Evolutionary conservation across 53 echinoderm and acorn worm genomes (phyloP).

Genomic region (Astropecten irregularis): DNA sequence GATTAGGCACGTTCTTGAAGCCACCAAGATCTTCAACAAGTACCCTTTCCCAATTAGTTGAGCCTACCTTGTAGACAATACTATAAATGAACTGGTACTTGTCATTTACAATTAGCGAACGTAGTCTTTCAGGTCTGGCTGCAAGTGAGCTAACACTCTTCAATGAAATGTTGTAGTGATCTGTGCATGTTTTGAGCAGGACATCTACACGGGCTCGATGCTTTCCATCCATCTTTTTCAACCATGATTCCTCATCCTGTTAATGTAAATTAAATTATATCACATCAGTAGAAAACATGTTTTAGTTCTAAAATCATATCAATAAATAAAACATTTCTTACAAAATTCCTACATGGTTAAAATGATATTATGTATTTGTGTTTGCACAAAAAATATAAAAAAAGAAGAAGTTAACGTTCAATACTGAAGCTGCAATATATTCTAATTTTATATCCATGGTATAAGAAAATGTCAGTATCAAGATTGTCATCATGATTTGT

Average conservation of each 20-base stretch:
- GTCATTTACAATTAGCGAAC: slow-evolving; percentile 83
- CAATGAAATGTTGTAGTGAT: slow-evolving; percentile 51
- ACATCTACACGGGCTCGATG: slow-evolving; percentile 29
- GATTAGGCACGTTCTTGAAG: slow-evolving; percentile 82
- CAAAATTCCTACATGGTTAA: too few relatives aligned
- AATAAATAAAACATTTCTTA: too few relatives aligned
- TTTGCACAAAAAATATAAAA: too few relatives aligned
- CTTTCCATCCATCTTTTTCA: slow-evolving; percentile 57
- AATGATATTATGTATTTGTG: too few relatives aligned
- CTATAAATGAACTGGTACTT: slow-evolving; percentile 79
- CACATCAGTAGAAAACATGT: too few relatives aligned
- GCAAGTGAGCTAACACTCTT: slow-evolving; percentile 53
- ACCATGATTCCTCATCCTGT: slow-evolving; percentile 63
- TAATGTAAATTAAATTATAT: neutral
- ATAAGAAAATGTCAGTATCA: too few relatives aligned
- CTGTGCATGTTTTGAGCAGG: slow-evolving; percentile 53
- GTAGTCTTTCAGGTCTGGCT: slow-evolving; percentile 57
- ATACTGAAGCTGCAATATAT: too few relatives aligned
- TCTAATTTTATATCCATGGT: too few relatives aligned
- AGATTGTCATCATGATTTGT: too few relatives aligned
- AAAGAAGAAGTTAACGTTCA: too few relatives aligned
- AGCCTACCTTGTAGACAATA: slow-evolving; percentile 94
- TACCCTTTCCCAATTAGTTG: slow-evolving; percentile 92
- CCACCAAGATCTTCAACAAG: slow-evolving; percentile 88
- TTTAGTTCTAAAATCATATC: too few relatives aligned